Base-by-base conservation (phyloP, 1,140 invertebrate genomes). In the Cydia fagiglandana region DNA sequence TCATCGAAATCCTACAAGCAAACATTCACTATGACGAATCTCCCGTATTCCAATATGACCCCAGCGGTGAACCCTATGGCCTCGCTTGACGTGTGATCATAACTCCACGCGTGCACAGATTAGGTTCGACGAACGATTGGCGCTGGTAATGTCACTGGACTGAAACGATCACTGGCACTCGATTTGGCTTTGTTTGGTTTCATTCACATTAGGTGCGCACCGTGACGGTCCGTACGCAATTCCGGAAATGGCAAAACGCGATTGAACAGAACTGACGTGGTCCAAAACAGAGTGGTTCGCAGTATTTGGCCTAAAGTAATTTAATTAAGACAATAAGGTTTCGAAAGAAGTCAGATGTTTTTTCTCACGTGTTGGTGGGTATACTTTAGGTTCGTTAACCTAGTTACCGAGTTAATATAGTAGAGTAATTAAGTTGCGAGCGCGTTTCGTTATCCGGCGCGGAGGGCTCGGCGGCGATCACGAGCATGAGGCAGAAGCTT, bases 401-500 rank as follows among this genome's bases (percentile, higher is more conserved):
- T 78, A 88, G 86, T 92, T 92, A 88, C 86, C 85, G 84, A 81
- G 83, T 88, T 88, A 81, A 84, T 86, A 82, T 90, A 85, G 80
- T 88, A 83, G 24, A 24, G 79, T 88, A 88, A 91, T 90, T 86
- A 88, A 87, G 84, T 80, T 10, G 56, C 20, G 20, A 12, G 56
- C 56, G 56, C 17, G 56, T 61, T 61, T 61, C 56, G 53, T 56
- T 61, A 12, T 20, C 20, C 56, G 56, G 17, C 56, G 20, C 56
- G 56, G 80, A 64, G 66, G 34, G 66, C 34, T 30, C 20, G 20
- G 56, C 56, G n/a, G 56, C 56, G 56, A 5, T 56, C 53, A 24
- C 17, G 53, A 61, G 9, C 17, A 61, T 17, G 20, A 2, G 20
- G 56, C 56, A 61, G 56, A 61, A 61, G 20, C 56, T 66, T 83